These are phyloP conservation scores for Deroptyus accipitrinus DNA, from an alignment of 2,113 vertebrate genomes.

Conservation along the genomic window DNA sequence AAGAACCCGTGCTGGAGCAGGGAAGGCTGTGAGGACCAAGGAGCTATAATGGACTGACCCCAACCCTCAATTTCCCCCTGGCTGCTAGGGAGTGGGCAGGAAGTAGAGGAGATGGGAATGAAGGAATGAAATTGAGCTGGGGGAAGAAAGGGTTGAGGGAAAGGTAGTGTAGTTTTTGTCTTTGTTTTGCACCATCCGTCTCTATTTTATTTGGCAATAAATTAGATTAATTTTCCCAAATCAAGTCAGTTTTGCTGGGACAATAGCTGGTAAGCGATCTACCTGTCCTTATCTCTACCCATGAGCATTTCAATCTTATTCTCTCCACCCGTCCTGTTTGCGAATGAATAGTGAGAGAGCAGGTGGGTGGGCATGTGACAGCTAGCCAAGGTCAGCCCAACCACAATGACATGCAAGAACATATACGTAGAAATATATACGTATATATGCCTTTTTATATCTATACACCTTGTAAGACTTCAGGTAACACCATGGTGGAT, in stretches of 20 bases:
- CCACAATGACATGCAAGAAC: not conserved
- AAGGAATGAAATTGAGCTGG: not conserved
- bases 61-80: not conserved
- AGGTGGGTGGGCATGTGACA: not conserved
- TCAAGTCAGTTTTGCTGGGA: not conserved
- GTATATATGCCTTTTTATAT: not conserved
- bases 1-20: not conserved
- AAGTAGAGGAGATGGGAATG: not conserved
- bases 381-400: not conserved
- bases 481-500: not conserved
- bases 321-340: not conserved
- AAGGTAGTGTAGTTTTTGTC: not conserved
- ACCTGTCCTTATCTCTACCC: not conserved
- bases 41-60: not conserved
- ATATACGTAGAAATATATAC: not conserved
- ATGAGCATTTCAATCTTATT: not conserved
- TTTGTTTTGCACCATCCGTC: not conserved
- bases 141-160: accelerated
- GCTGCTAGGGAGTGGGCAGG: not conserved
- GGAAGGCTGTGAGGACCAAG: not conserved
- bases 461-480: not conserved
- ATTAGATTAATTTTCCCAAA: not conserved
- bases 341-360: not conserved
- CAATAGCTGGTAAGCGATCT: not conserved
- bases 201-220: not conserved